Conservation (phyloP, 1,140 invertebrate species). For the Pteromalus puparum region DNA sequence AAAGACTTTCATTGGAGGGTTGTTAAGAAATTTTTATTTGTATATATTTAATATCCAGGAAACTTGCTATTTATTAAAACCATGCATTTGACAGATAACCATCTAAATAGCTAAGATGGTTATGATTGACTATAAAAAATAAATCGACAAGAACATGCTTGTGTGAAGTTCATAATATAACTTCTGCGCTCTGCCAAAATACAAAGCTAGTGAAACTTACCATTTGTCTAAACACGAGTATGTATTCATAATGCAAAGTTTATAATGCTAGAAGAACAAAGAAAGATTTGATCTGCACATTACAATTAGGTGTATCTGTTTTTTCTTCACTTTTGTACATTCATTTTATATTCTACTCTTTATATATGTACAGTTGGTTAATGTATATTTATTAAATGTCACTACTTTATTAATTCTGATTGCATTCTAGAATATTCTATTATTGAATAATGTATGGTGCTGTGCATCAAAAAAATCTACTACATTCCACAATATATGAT, state of each 20-base stretch:
- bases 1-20: constrained; percentile 70
- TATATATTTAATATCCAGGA: constrained; percentile 16
- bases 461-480: constrained; percentile 17
- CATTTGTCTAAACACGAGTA: not conserved
- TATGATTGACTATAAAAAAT: constrained; percentile 27
- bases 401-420: not conserved
- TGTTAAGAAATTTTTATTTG: constrained; percentile 56
- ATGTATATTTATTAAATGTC: constrained; percentile 37
- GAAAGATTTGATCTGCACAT: not conserved
- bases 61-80: constrained; percentile 15
- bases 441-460: constrained; percentile 1
- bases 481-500: constrained; percentile 26
- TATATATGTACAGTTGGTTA: constrained; percentile 20
- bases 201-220: not conserved
- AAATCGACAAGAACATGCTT: not conserved
- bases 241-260: not conserved
- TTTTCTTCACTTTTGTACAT: constrained; percentile 35
- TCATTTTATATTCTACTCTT: constrained; percentile 10
- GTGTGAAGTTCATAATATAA: not conserved
- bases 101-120: not conserved
- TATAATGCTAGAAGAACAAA: not conserved
- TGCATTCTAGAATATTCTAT: not conserved
- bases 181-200: not conserved
- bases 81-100: constrained; percentile 28
- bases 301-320: constrained; percentile 3